These are phyloP conservation scores for Psittacula echo DNA, from an alignment of 2,797 vertebrate species.

Conservation along the genomic window DNA sequence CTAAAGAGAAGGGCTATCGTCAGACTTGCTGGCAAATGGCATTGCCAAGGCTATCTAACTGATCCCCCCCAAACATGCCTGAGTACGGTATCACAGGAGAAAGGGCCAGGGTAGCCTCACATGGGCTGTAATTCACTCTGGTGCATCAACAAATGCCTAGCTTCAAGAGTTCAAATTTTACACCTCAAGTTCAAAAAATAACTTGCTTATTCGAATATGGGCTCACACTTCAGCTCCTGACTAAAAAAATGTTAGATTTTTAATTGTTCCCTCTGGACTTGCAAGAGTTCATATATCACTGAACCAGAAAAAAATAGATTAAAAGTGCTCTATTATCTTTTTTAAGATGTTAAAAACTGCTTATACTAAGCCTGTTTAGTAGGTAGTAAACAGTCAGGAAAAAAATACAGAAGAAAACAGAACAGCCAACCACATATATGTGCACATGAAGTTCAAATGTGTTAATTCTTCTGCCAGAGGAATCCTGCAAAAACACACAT, in stretches of 20 bases:
- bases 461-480: neutral
- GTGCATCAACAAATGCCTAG: neutral
- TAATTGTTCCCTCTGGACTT: neutral
- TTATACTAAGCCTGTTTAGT: neutral
- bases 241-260: neutral
- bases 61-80: rapidly evolving
- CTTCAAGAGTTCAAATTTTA: neutral
- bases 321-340: neutral
- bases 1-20: neutral
- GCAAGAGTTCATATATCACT: neutral
- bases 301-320: neutral
- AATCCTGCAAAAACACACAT: neutral
- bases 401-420: neutral
- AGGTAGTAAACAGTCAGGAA: neutral
- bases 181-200: neutral
- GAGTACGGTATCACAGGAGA: neutral
- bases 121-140: neutral
- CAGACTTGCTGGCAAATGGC: neutral
- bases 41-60: neutral
- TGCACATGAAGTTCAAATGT: neutral
- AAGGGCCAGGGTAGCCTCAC: neutral
- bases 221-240: neutral
- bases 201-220: neutral
- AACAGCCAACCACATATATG: neutral
- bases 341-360: neutral